Evolutionary conservation across 2,888 invertebrate genomes (phyloP).

Genomic region (Hermaeophaga mercurialis): DNA sequence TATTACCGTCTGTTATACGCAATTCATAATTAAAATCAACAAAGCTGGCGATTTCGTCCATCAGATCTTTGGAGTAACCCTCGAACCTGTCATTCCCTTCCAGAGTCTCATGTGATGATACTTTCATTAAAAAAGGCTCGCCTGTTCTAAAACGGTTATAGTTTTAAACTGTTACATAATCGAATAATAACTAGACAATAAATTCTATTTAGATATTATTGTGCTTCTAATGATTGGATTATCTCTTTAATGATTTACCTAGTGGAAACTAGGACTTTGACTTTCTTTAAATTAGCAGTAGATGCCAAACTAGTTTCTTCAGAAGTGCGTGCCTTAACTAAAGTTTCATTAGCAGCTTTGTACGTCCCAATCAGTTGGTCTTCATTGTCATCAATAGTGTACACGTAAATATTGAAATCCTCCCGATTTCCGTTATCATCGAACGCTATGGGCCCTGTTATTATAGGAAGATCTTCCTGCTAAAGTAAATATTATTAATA

Average conservation of each 20-base stretch:
- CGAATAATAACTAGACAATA: too few relatives aligned
- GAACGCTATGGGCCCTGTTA: slow-evolving; percentile 71
- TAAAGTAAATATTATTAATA: slow-evolving; percentile 26
- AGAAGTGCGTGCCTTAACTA: slow-evolving; percentile 45
- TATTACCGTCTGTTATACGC: slow-evolving; percentile 69
- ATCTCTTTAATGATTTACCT: too few relatives aligned
- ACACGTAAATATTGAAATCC: slow-evolving; percentile 67
- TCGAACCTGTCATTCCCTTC: slow-evolving; percentile 80
- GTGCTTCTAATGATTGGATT: too few relatives aligned
- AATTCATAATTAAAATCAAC: slow-evolving; percentile 55
- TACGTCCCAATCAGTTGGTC: slow-evolving; percentile 60
- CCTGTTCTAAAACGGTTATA: slow-evolving; percentile 68
- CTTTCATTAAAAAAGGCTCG: slow-evolving; percentile 70
- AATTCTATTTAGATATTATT: too few relatives aligned
- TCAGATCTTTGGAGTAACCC: slow-evolving; percentile 90
- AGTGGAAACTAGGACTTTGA: slow-evolving; percentile 65
- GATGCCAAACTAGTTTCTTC: slow-evolving; percentile 55
- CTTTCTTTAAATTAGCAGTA: slow-evolving; percentile 60
- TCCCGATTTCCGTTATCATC: slow-evolving; percentile 69
- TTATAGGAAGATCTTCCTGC: slow-evolving; percentile 51
- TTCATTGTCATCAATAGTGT: slow-evolving; percentile 45
- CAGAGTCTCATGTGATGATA: slow-evolving; percentile 59
- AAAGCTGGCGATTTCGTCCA: slow-evolving; percentile 54
- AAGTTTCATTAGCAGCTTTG: slow-evolving; percentile 47
- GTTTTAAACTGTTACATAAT: too few relatives aligned